Base-by-base conservation (phyloP, 2,888 invertebrate genomes). In the Phaedon cochleariae region DNA sequence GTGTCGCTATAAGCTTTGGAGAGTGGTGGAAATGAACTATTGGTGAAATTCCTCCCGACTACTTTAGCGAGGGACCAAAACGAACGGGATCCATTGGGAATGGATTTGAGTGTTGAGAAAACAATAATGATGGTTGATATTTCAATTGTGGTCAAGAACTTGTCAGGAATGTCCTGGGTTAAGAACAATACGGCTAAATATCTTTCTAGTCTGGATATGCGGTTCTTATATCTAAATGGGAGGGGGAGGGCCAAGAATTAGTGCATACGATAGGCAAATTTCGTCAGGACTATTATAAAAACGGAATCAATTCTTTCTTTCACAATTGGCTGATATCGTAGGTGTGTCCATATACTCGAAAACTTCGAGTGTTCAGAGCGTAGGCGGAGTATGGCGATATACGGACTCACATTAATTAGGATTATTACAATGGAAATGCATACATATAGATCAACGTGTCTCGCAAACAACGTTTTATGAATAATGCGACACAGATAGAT, bases 341-440 rank as follows among this genome's bases (percentile, higher is more conserved):
- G 69, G 69, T 59, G 69, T 57, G 69, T 55, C 69, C 52, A n/a
- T n/a, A 67, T 65, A 65, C 61, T 68, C 61, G 55, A 26, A 10
- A 34, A 34, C 31, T 10, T 34, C 10, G 6, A 41, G 41, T 41
- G 41, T 41, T 15, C 15, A 12, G 7, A 15, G 41, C 15, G 66
- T 68, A 58, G 67, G 70, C 54, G 70, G 59, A 51, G 29, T 26
- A 45, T 57, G 45, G 51, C 65, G 51, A 65, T 65, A 58, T 61
- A 64, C 54, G 55, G 60, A 63, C 64, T 65, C 59, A 60, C 65
- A 64, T 65, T 66, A 70, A 70, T 68, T 65, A 68, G 59, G 64
- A 62, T 65, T 68, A 68, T 67, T 68, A 67, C 57, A 66, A 62
- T 62, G 62, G 59, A 66, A 59, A 59, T 66, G 46, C 37, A 26